A percentile compares a stretch with the other conserved stretches of the same genome.
Conservation (phyloP, 2,113 vertebrate species). For the Pica pica region DNA sequence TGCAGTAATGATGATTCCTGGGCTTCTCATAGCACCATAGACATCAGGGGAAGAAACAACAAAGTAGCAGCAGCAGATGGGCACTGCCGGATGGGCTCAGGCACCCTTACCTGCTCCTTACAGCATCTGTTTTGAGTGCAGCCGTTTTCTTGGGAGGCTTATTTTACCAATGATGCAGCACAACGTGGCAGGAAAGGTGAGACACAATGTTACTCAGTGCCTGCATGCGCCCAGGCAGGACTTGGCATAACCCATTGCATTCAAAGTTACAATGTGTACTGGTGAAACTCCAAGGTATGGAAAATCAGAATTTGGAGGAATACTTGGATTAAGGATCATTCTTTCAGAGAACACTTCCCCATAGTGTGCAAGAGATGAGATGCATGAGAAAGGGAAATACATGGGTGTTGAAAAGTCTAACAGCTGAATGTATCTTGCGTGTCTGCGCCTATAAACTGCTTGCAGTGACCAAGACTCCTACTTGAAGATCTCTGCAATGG, state of each 20-base stretch:
- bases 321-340: neutral
- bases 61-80: neutral
- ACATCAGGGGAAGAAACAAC: neutral
- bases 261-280: accelerated
- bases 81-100: neutral
- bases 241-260: neutral
- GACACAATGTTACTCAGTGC: neutral
- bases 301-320: neutral
- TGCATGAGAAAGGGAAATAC: neutral
- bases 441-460: neutral
- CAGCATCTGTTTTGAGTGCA: neutral
- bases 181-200: neutral
- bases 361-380: neutral
- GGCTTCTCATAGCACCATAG: neutral
- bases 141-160: neutral
- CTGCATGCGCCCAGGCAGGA: neutral
- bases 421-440: neutral
- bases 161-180: neutral
- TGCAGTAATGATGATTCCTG: neutral
- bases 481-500: neutral
- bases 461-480: neutral
- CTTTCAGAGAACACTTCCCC: neutral
- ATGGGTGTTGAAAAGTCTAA: neutral
- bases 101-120: neutral
- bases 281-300: neutral